Evolutionary conservation across 1,140 invertebrate species (phyloP), one percentile per base, ranked within the genome.

Genomic region (Ostrea edulis): DNA sequence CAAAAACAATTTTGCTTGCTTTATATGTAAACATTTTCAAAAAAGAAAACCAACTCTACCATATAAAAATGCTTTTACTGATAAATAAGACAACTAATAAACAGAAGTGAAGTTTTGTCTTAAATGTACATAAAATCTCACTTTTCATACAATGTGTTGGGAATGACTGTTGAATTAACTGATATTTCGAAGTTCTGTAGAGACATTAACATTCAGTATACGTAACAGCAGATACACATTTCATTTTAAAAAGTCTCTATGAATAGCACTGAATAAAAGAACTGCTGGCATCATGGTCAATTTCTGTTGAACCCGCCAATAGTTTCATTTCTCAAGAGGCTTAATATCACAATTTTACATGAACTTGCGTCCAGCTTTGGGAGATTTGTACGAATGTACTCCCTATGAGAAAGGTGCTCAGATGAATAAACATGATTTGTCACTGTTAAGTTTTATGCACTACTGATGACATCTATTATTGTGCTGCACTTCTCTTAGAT

Each of bases 401-500:
- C 25, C 29, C 68, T 11, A 77, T 77, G 68, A 77, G 29, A 77
- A 77, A 77, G 68, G 25, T 17, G 68, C 29, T 25, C 14, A 77
- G 25, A 77, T 77, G 68, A 77, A 77, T 62, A 62, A 62, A 29
- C 68, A 77, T 77, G 68, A 77, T 77, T 29, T 29, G 9, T 35
- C 68, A 77, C 29, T 44, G 68, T 77, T 29, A 77, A 77, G 14
- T 25, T 44, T 25, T 62, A 44, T 35, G 25, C 68, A 35, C 68
- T 77, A 35, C 29, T 3, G 25, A 25, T 77, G 68, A 77, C 22
- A 14, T 77, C 68, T 77, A 77, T 77, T 77, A 77, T 77, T 77
- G 25, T 77, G 68, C 68, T 77, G 68, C 58, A 22, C 58, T 82
- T 9, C 92, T 65, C 54, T 93, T 91, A 20, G 88, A 68, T 82